Evolutionary conservation across 1,140 invertebrate genomes (phyloP).

Genomic region (Drosophila cardini): DNA sequence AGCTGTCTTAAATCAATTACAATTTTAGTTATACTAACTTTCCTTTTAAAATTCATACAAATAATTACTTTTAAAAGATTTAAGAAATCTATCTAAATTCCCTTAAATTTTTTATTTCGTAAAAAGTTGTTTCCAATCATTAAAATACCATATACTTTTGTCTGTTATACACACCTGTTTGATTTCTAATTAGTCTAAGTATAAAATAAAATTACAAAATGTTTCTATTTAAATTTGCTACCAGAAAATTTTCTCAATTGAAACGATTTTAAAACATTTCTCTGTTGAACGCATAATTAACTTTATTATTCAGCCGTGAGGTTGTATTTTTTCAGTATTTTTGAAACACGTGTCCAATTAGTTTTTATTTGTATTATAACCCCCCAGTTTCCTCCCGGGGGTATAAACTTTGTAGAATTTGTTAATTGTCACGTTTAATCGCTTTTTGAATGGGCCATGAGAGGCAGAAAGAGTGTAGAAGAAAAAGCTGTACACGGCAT

Average conservation of each 20-base stretch:
- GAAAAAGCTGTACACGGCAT: not conserved
- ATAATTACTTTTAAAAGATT: not conserved
- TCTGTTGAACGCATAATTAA: conserved; percentile 3
- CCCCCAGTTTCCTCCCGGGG: not conserved
- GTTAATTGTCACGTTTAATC: conserved; percentile 11
- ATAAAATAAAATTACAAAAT: too few relatives aligned
- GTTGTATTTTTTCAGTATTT: conserved; percentile 8
- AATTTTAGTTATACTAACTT: too few relatives aligned
- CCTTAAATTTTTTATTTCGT: too few relatives aligned
- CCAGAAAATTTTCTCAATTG: too few relatives aligned
- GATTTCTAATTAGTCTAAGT: too few relatives aligned
- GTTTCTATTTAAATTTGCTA: too few relatives aligned
- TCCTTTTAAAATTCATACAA: not conserved
- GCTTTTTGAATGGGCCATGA: not conserved
- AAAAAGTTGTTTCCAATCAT: too few relatives aligned
- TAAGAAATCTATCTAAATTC: too few relatives aligned
- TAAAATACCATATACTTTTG: too few relatives aligned
- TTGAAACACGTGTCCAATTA: conserved; percentile 11
- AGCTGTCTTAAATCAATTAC: too few relatives aligned
- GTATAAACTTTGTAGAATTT: not conserved
- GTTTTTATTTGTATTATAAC: not conserved
- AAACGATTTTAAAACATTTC: not conserved
- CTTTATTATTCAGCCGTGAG: conserved; percentile 1
- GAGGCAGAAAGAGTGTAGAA: not conserved
- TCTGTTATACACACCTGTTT: too few relatives aligned